Conservation (phyloP, 1,140 invertebrate species). For the Camponotus floridanus region DNA sequence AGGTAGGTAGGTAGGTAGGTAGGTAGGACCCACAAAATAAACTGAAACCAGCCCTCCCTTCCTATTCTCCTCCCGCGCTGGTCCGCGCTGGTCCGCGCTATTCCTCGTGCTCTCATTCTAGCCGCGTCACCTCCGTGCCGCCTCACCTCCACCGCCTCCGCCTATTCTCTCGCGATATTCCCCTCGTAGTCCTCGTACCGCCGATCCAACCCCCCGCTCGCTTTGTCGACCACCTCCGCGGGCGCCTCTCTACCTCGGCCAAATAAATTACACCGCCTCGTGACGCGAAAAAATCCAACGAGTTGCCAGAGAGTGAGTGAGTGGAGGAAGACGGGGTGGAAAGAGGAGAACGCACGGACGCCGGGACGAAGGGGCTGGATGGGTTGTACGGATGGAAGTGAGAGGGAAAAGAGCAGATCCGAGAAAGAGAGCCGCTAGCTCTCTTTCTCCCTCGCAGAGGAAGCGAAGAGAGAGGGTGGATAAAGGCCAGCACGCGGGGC, state of each 20-base stretch:
- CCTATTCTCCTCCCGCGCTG: constrained; percentile 19
- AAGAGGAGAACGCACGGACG: constrained; percentile 11
- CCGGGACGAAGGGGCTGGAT: constrained; percentile 35
- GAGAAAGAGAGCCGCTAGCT: constrained; percentile 52
- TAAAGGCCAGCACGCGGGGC: constrained; percentile 77
- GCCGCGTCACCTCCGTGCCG: constrained; percentile 75
- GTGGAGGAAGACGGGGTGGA: constrained; percentile 68
- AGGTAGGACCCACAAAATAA: constrained; percentile 84
- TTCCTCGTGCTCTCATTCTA: constrained; percentile 74
- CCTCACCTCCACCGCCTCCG: constrained; percentile 69
- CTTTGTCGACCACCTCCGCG: constrained; percentile 69
- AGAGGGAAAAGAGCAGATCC: constrained; percentile 58
- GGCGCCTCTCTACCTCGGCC: constrained; percentile 80
- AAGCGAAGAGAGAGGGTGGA: constrained; percentile 67
- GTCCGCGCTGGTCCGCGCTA: constrained; percentile 33
- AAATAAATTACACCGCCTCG: constrained; percentile 86
- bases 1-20: constrained; percentile 76
- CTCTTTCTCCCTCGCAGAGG: constrained; percentile 13
- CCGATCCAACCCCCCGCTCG: constrained; percentile 61
- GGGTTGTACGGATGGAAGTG: constrained; percentile 21
- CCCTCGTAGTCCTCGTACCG: constrained; percentile 54
- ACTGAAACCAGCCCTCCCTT: constrained; percentile 80
- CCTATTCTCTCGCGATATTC: constrained; percentile 70
- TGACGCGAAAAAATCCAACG: constrained; percentile 86
- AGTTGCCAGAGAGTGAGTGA: constrained; percentile 82